A percentile compares a stretch with the other conserved stretches of the same genome.
Evolutionary conservation across 1,140 invertebrate species (phyloP).

Genomic region (Agrilus planipennis): DNA sequence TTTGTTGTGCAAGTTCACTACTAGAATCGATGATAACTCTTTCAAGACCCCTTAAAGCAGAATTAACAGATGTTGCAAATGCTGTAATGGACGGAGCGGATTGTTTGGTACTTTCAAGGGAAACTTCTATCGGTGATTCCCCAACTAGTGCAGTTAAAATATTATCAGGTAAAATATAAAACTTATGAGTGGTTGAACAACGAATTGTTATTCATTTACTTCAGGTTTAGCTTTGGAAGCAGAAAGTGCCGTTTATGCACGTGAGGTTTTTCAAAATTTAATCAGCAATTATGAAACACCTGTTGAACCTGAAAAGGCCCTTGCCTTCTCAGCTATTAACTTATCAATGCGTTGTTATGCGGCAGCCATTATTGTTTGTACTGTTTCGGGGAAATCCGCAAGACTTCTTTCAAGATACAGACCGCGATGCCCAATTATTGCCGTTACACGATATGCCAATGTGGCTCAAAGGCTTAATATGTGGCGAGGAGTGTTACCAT

Average conservation of each 20-base stretch:
- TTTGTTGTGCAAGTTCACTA: constrained; percentile 26
- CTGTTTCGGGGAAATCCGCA: constrained; percentile 69
- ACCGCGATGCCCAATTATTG: constrained; percentile 74
- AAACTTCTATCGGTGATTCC: constrained; percentile 59
- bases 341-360: constrained; percentile 69
- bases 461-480: constrained; percentile 65
- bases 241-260: constrained; percentile 70
- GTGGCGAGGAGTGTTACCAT: constrained; percentile 50
- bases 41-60: constrained; percentile 50
- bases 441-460: constrained; percentile 59
- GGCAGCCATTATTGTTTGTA: constrained; percentile 72
- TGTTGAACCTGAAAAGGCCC: constrained; percentile 43
- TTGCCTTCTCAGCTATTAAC: constrained; percentile 72
- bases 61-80: constrained; percentile 59
- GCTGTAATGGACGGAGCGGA: constrained; percentile 63
- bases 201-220: too few relatives aligned
- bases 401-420: constrained; percentile 66
- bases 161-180: too few relatives aligned
- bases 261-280: constrained; percentile 61
- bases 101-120: constrained; percentile 61
- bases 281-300: constrained; percentile 28
- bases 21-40: constrained; percentile 25
- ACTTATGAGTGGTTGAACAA: too few relatives aligned
- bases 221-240: too few relatives aligned
- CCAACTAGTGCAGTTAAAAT: constrained; percentile 52